Evolutionary conservation across 2,797 vertebrate species (phyloP), one percentile per base, ranked within the genome.

Genomic region (Sebastolobus altivelis): DNA sequence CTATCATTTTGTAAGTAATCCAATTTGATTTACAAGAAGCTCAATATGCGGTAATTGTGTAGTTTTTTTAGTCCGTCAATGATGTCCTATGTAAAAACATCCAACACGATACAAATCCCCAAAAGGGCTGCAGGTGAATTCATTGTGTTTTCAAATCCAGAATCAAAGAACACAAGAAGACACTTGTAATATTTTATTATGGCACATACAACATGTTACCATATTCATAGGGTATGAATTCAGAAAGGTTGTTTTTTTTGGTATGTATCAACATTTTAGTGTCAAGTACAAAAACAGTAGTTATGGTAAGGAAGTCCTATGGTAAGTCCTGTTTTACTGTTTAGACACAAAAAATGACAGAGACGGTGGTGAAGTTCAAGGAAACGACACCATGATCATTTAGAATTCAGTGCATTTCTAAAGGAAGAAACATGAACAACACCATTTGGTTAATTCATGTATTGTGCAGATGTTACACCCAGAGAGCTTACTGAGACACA

Each of bases 101-200:
- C 49, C 10, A 25, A 54, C 22, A 60, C 65, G 18, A 29, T 20
- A 54, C 10, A 66, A 46, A 18, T 18, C 4, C 1, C 27, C 3
- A 33, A 46, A 46, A 59, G 4, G 8, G 6, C 6, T 65, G 8
- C 27, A 49, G 38, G n/a, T 27, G 11, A 37, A 62, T 22, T 52
- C 37, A 35, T 13, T 31, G 14, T 11, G 29, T 35, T 70, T 65
- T 54, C 5, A 52, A n/a, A 58, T 77, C 73, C 29, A 20, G 7
- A 69, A 33, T 54, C 22, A 31, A 80, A 46, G 1, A 83, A 65
- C 12, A 72, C 18, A 60, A 61, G 10, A 63, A 33, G 2, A 11
- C 7, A 54, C 6, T 65, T 79, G 55, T 37, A 75, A 71, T 67
- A 37, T 83, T 94, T 94, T 93, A 94, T 94, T 93, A 86, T 93